phyloP scores from a whole-genome alignment of 2,797 vertebrate genomes.

The Luscinia luscinia region DNA sequence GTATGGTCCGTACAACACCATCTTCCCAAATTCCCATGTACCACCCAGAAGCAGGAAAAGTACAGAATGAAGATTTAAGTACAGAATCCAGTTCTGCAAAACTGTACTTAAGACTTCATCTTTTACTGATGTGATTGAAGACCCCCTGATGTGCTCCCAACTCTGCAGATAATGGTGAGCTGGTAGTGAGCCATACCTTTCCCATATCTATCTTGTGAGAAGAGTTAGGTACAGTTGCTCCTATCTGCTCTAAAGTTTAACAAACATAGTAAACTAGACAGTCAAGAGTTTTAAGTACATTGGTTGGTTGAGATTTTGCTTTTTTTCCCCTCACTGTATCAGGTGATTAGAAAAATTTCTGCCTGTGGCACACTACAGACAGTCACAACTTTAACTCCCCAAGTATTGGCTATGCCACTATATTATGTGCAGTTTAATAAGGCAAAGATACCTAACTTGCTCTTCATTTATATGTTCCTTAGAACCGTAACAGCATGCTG shows the following conservation, averaged over 20 bases:
- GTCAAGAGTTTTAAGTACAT: background rate
- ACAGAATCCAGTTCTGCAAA: background rate
- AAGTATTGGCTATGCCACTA: rapidly evolving
- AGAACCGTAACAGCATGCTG: background rate
- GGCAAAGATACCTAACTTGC: background rate
- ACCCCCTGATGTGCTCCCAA: background rate
- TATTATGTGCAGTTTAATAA: background rate
- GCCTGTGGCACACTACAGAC: background rate
- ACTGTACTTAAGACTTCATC: background rate
- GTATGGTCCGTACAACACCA: background rate
- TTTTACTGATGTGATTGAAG: background rate
- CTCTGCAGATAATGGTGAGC: rapidly evolving
- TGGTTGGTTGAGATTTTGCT: background rate
- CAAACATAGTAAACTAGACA: background rate
- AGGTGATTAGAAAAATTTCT: background rate
- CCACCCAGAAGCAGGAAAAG: background rate
- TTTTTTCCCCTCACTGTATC: background rate
- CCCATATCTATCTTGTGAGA: background rate
- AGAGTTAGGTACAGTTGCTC: rapidly evolving
- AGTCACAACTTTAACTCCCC: background rate
- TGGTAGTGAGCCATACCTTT: background rate
- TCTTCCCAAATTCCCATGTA: background rate
- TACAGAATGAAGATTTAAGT: background rate
- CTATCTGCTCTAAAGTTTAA: background rate
- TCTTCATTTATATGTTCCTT: background rate